Evolutionary conservation across 2,113 vertebrate genomes (phyloP), one percentile per base, ranked within the genome.

Genomic region (Labrus mixtus): DNA sequence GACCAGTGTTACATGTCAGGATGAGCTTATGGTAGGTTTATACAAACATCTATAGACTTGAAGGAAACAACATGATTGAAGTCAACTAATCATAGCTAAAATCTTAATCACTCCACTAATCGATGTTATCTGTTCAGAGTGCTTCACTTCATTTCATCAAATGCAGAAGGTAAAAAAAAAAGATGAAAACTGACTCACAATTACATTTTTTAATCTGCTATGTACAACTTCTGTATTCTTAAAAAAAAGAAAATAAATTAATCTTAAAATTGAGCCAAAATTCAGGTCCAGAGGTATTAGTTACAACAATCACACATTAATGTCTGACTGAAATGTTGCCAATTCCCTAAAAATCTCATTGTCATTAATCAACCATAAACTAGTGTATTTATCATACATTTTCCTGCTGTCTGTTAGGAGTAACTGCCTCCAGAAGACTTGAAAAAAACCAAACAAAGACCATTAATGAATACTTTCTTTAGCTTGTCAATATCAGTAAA

Each of bases 401-500:
- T 69, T 17, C 67, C 45, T 67, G 22, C 66, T 58, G 48, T 53
- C 41, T n/a, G 16, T 6, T 37, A 9, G 16, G 57, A 66, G 2
- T 68, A 69, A 43, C 2, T 16, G 1, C 17, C 51, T 58, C 71
- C 57, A 79, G 65, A 50, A 57, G n/a, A n/a, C n/a, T n/a, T n/a
- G n/a, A n/a, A n/a, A n/a, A n/a, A n/a, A n/a, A n/a, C n/a, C n/a
- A n/a, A n/a, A 65, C 41, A 57, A 17, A 25, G 36, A 78, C 8
- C 17, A 41, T 29, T 25, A 63, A 41, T 51, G 33, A 56, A 74
- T 46, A 61, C 55, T 77, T 45, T 68, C 54, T 62, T 65, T 59
- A 61, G 20, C 68, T 72, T 78, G 51, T 81, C 75, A 39, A 53
- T 65, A 62, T 13, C 23, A 58, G 22, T 70, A 62, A 81, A 86